Evolutionary conservation across 1,140 invertebrate species (phyloP).

Genomic region (Thalassaphorura encarpata): DNA sequence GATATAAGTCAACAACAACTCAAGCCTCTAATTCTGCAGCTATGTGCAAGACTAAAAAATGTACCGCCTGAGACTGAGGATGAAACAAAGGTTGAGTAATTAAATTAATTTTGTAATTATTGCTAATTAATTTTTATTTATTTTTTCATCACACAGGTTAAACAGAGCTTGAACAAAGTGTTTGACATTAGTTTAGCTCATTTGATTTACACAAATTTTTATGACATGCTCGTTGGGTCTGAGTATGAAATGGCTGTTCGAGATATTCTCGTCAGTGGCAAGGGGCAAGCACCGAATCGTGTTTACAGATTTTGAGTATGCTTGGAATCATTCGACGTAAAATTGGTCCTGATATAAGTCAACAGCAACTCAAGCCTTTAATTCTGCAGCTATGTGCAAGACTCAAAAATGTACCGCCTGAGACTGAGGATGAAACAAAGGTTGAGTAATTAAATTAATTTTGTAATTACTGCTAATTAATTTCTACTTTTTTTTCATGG

Average conservation of each 20-base stretch:
- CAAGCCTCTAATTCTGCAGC: constrained; percentile 19
- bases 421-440: not conserved
- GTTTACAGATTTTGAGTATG: constrained; percentile 21
- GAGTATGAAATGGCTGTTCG: constrained; percentile 16
- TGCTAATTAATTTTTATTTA: not conserved
- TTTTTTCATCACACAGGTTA: constrained; percentile 10
- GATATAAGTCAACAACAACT: constrained; percentile 22
- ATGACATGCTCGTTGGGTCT: constrained; percentile 22
- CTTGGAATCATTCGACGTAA: constrained; percentile 26
- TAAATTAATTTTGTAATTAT: not conserved
- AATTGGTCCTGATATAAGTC: constrained; percentile 28
- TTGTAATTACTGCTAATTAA: not conserved
- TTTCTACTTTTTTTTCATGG: not conserved
- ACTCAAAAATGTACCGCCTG: constrained; percentile 11
- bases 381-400: constrained; percentile 19
- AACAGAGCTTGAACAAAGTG: not conserved
- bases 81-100: not conserved
- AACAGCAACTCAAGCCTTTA: constrained; percentile 18
- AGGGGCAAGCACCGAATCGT: not conserved
- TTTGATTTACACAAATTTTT: constrained; percentile 21
- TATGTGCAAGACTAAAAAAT: constrained; percentile 21
- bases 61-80: not conserved
- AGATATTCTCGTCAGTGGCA: constrained; percentile 6
- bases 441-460: not conserved
- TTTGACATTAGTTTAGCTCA: constrained; percentile 15